Evolutionary conservation across 2,797 vertebrate species (phyloP).

Genomic region (Manis crassicaudata): DNA sequence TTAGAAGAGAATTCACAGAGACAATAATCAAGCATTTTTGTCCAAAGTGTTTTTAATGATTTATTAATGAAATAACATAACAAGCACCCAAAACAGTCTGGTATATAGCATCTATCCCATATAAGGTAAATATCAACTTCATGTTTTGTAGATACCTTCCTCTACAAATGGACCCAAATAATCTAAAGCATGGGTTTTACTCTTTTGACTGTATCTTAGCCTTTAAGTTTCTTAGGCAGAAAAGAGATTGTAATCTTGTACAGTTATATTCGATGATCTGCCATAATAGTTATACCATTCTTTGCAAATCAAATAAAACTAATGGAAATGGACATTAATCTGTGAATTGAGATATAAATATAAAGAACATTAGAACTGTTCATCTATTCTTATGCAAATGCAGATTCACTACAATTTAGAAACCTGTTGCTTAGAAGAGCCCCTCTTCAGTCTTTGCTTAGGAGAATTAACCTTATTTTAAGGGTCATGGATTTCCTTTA

Average conservation of each 20-base stretch:
- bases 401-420: not conserved
- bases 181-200: not conserved
- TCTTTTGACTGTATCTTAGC: not conserved
- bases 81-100: not conserved
- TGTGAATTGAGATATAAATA: not conserved
- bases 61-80: not conserved
- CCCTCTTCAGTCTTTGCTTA: not conserved
- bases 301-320: not conserved
- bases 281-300: not conserved
- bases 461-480: not conserved
- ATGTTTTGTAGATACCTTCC: not conserved
- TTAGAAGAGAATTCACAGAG: not conserved
- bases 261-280: not conserved
- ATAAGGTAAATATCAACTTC: slow-evolving; percentile 33
- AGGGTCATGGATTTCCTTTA: not conserved
- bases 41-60: not conserved
- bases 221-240: not conserved
- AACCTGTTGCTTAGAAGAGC: not conserved
- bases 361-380: not conserved
- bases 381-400: not conserved
- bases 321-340: not conserved
- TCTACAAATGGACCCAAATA: not conserved
- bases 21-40: not conserved
- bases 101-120: not conserved
- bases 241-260: not conserved